Conservation (phyloP, 2,113 vertebrate species). For the Psammodynastes pulverulentus region DNA sequence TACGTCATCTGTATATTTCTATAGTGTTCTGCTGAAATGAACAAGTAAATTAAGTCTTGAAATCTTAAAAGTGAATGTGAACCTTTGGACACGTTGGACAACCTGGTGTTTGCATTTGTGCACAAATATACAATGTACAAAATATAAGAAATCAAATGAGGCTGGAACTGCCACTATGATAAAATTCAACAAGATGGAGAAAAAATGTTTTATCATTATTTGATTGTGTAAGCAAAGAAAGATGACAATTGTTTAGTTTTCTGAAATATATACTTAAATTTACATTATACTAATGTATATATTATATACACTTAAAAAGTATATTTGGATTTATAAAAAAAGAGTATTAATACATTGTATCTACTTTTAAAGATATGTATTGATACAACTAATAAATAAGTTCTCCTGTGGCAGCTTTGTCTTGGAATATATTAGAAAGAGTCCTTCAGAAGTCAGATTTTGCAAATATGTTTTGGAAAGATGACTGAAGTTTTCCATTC, state of each 20-base stretch:
- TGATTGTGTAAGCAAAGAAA: background rate
- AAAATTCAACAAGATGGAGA: background rate
- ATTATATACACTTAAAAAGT: background rate
- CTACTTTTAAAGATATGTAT: background rate
- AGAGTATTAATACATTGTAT: background rate
- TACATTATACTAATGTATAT: too few species aligned
- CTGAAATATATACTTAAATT: background rate
- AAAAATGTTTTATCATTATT: background rate
- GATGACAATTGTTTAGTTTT: background rate
- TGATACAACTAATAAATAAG: conserved; percentile 23
- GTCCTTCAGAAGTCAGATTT: conserved; percentile 11
- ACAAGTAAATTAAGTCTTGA: background rate
- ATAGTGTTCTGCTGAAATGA: background rate
- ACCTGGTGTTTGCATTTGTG: background rate
- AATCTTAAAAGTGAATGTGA: background rate
- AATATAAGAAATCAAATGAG: background rate
- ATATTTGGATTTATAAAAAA: conserved; percentile 3
- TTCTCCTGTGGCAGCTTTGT: background rate
- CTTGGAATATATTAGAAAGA: background rate
- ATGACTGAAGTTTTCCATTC: background rate
- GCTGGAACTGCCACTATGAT: background rate
- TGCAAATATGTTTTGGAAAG: background rate
- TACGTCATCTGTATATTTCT: background rate
- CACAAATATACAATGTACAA: background rate
- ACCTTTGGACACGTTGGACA: background rate